These are phyloP conservation scores for Notiomystis cincta DNA, from an alignment of 2,113 vertebrate species.

Conservation along the genomic window DNA sequence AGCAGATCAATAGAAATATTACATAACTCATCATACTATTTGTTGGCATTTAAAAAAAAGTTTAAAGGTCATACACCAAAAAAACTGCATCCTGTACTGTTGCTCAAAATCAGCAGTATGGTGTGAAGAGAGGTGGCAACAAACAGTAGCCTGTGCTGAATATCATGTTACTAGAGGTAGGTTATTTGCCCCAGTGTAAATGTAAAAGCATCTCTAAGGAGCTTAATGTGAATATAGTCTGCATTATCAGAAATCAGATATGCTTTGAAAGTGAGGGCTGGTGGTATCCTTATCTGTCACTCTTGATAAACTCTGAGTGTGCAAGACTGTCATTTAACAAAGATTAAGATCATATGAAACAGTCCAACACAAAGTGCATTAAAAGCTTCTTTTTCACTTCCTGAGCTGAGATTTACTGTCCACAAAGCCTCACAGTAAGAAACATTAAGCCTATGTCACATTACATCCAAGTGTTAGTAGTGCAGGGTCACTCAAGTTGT, in stretches of 20 bases:
- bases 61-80: conserved; percentile 3
- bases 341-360: not conserved
- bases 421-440: not conserved
- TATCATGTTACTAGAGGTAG: not conserved
- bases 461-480: not conserved
- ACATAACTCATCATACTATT: not conserved
- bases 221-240: not conserved
- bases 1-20: conserved; percentile 1
- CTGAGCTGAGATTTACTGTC: not conserved
- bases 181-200: not conserved
- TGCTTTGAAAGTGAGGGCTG: not conserved
- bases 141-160: not conserved
- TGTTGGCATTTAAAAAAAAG: not conserved
- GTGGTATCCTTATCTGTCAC: not conserved
- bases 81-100: not conserved
- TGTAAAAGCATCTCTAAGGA: not conserved
- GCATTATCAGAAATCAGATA: not conserved
- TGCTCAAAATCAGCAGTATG: not conserved
- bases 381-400: not conserved
- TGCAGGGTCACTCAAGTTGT: not conserved
- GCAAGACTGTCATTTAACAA: not conserved
- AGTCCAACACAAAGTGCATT: not conserved
- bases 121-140: not conserved
- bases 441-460: not conserved
- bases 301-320: not conserved